Base-by-base conservation (phyloP, 2,888 invertebrate genomes). In the Leptopterna dolabrata region DNA sequence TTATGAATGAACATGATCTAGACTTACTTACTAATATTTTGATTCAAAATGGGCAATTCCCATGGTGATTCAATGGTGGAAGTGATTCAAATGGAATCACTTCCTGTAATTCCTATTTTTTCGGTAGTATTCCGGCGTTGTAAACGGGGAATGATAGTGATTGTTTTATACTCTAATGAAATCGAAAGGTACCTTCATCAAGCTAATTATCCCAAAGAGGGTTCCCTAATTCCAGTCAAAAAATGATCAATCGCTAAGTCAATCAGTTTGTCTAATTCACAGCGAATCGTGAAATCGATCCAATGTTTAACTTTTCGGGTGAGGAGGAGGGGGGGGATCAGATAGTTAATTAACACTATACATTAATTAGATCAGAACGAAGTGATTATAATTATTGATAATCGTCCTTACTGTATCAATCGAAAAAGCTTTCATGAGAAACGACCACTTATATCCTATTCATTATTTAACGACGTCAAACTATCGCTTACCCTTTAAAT, bases 381-480 rank as follows among this genome's bases (percentile, higher is more conserved):
- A 73, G 16, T 73, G 7, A 73, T 73, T n/a, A 36, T 73, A 73
- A 73, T 71, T 30, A 30, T 30, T 30, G 19, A 71, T 30, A 71
- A 73, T 41, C 9, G 30, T 73, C 73, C 36, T 73, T 73, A 73
- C 73, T 73, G 19, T 19, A 30, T 14, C 13, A 73, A 73, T 73
- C 9, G 36, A 16, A 73, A 73, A 73, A 73, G 73, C 73, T 73
- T 73, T 36, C 73, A 73, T n/a, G 73, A 63, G 63, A 63, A 63
- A 24, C 36, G 19, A 30, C 73, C 73, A 73, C 73, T 73, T 73
- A 73, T 73, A 36, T 73, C 73, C 30, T 30, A 36, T 73, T 30
- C 73, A 36, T 30, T 73, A 73, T 73, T 73, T 16, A 73, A 73
- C 73, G 36, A 73, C 73, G 73, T 41, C 73, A 73, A 73, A 73